Percentiles rank a stretch among this genome's conserved stretches.
Conservation (phyloP, 2,113 vertebrate species). For the Aegypius monachus region DNA sequence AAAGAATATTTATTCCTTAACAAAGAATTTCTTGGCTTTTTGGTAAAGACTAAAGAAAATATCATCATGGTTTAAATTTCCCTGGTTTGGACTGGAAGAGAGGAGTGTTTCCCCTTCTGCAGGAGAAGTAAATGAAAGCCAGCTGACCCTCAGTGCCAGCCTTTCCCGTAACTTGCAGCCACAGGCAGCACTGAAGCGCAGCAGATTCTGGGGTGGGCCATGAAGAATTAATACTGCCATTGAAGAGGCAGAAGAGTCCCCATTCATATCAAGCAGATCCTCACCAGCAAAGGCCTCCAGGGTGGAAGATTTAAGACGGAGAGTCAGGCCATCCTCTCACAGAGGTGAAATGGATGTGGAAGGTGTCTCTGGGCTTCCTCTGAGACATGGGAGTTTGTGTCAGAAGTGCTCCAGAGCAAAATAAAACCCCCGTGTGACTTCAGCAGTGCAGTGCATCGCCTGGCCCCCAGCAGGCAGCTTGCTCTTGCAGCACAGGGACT, state of each 20-base stretch:
- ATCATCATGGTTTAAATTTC: background rate
- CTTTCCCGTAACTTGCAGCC: background rate
- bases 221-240: background rate
- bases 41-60: background rate
- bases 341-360: background rate
- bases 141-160: too few relatives aligned
- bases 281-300: background rate
- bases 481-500: too few relatives aligned
- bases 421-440: too few relatives aligned
- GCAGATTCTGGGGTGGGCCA: background rate
- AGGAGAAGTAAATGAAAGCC: background rate
- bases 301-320: background rate
- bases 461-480: background rate
- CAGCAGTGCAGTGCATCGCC: background rate
- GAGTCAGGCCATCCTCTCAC: background rate
- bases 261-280: background rate
- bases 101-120: background rate
- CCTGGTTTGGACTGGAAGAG: background rate
- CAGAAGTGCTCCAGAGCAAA: background rate
- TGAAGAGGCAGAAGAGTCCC: background rate
- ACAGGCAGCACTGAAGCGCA: background rate
- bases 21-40: background rate
- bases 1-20: background rate
- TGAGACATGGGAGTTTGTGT: background rate
- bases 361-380: background rate